These are phyloP conservation scores for Oxytorus armatus DNA, from an alignment of 2,888 invertebrate species.

Conservation along the genomic window DNA sequence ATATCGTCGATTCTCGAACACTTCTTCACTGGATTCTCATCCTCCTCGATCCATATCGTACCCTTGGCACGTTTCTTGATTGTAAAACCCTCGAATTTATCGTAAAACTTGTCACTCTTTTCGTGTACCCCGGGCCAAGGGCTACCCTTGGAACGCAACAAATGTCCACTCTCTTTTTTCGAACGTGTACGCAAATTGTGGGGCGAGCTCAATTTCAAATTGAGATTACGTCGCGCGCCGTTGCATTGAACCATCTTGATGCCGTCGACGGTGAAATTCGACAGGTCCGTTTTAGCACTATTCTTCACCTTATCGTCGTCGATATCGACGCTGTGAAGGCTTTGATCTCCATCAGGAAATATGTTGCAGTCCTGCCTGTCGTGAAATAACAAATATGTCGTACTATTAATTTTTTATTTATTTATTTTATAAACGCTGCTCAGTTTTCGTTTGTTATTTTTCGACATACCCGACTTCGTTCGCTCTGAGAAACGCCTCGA, in stretches of 20 bases:
- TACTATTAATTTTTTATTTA: constrained; percentile 1
- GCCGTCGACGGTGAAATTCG: constrained; percentile 75
- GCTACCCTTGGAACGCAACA: constrained; percentile 81
- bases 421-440: not conserved
- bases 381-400: constrained; percentile 35
- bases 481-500: constrained; percentile 88
- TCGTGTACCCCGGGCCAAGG: constrained; percentile 79
- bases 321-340: constrained; percentile 76
- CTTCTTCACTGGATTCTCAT: constrained; percentile 75
- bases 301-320: constrained; percentile 76
- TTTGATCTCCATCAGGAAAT: constrained; percentile 78
- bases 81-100: constrained; percentile 81
- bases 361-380: constrained; percentile 80
- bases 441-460: not conserved
- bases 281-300: constrained; percentile 73
- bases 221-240: constrained; percentile 80
- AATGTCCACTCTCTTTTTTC: constrained; percentile 83
- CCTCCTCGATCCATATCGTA: constrained; percentile 83
- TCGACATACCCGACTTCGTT: constrained; percentile 79
- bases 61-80: constrained; percentile 83
- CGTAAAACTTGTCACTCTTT: constrained; percentile 79
- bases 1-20: constrained; percentile 68
- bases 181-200: constrained; percentile 82
- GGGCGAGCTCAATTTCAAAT: constrained; percentile 78
- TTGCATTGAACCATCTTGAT: constrained; percentile 83